Evolutionary conservation across 1,140 invertebrate species (phyloP).

Genomic region (Whitmania pigra): DNA sequence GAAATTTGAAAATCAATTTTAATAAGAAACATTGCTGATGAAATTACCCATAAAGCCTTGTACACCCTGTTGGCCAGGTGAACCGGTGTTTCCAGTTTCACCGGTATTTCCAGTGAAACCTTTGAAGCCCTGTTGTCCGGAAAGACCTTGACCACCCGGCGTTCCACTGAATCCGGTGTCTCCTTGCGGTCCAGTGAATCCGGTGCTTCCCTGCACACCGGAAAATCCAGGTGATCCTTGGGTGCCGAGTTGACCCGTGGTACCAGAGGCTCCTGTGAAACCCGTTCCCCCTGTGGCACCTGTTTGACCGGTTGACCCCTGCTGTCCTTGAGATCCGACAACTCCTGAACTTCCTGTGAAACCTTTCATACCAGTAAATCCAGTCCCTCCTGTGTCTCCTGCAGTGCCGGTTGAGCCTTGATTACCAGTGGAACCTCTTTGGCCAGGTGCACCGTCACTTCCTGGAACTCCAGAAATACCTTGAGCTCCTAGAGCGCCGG

Average conservation of each 20-base stretch:
- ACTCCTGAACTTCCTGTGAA: not conserved
- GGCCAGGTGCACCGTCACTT: constrained; percentile 2
- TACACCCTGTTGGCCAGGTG: constrained; percentile 22
- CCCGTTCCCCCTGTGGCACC: constrained; percentile 9
- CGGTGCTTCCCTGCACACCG: not conserved
- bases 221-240: constrained; percentile 27
- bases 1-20: too few species aligned
- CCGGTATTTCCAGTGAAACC: constrained; percentile 9
- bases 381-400: not conserved
- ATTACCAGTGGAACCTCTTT: not conserved
- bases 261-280: not conserved
- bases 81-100: constrained; percentile 21
- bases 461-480: constrained; percentile 6
- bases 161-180: constrained; percentile 51
- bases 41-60: not conserved
- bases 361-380: constrained; percentile 6
- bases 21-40: too few species aligned
- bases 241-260: constrained; percentile 12
- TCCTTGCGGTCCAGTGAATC: constrained; percentile 40
- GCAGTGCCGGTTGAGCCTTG: not conserved
- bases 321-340: not conserved
- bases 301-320: not conserved
- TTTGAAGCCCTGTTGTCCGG: constrained; percentile 26
- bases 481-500: not conserved
- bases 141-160: constrained; percentile 41